These are phyloP conservation scores for Cladopsammia gracilis DNA, from an alignment of 64 coral and sea anemone genomes.

Conservation along the genomic window DNA sequence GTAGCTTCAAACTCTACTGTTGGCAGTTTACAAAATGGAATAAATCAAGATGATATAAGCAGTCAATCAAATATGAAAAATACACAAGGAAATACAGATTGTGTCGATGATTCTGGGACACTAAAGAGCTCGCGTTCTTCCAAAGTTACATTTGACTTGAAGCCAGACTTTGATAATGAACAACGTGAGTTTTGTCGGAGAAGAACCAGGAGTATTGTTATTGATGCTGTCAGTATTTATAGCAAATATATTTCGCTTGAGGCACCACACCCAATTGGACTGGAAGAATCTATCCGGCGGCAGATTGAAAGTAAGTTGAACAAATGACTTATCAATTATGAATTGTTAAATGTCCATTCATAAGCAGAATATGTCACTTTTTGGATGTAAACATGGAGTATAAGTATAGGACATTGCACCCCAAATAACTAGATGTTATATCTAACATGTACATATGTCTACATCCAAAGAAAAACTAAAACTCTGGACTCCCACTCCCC, in stretches of 20 bases:
- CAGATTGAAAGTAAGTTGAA: slow-evolving; percentile 86
- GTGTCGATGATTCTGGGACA: not conserved
- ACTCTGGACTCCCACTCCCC: no score
- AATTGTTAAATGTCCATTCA: no score
- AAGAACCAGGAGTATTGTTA: slow-evolving; percentile 95
- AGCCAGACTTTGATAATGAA: slow-evolving; percentile 88
- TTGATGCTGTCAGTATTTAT: slow-evolving; percentile 99
- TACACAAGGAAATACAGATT: not conserved
- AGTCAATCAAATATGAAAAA: not conserved
- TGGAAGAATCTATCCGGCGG: slow-evolving; percentile 88
- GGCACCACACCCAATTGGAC: slow-evolving; percentile 91
- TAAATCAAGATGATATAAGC: not conserved
- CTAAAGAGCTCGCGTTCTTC: not conserved
- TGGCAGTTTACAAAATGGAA: slow-evolving; percentile 1
- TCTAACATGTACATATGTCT: no score
- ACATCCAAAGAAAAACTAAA: no score
- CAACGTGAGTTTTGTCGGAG: slow-evolving; percentile 80
- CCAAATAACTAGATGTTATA: no score
- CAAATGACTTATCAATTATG: not conserved
- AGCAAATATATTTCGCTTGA: slow-evolving; percentile 96
- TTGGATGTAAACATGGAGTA: no score
- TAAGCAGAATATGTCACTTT: not conserved
- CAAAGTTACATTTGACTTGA: slow-evolving; percentile 92
- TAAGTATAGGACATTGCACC: no score
- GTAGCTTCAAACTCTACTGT: not conserved